Conservation (phyloP, 2,113 vertebrate species). For the Pheucticus melanocephalus region DNA sequence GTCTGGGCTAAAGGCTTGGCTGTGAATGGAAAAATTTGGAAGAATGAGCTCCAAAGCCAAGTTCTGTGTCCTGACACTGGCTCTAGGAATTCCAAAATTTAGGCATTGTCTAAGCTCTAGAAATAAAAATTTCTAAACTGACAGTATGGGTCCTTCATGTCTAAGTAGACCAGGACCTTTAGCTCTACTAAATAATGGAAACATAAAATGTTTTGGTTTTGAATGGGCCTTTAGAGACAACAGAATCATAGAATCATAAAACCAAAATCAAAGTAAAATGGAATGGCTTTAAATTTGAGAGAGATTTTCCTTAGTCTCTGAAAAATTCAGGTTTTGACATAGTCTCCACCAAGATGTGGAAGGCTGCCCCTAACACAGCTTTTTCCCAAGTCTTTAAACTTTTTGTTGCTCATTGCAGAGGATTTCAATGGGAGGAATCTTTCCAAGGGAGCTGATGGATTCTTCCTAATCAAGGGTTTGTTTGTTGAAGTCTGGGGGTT, state of each 20-base stretch:
- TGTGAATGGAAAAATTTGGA: not conserved
- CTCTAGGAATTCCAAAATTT: not conserved
- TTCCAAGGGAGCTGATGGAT: not conserved
- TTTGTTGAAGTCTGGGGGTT: not conserved
- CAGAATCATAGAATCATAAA: not conserved
- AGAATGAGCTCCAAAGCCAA: not conserved
- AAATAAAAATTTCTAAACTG: not conserved
- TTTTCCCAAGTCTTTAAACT: not conserved
- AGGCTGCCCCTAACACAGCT: not conserved
- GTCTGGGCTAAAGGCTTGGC: not conserved
- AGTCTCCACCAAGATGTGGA: not conserved
- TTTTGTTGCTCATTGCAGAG: not conserved
- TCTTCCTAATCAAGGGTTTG: not conserved
- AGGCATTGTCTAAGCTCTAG: not conserved
- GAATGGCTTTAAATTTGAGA: not conserved
- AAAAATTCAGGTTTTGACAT: not conserved
- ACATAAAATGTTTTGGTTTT: rapidly evolving
- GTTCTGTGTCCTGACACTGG: not conserved
- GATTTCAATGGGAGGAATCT: rapidly evolving
- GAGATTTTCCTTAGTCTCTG: not conserved
- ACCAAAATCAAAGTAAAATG: not conserved
- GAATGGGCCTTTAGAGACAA: not conserved
- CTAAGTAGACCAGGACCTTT: not conserved
- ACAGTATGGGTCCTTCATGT: not conserved
- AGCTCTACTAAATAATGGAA: not conserved